A percentile compares a stretch with the other conserved stretches of the same genome.
Conservation (phyloP, 2,888 invertebrate species). For the Dryomyza anilis region DNA sequence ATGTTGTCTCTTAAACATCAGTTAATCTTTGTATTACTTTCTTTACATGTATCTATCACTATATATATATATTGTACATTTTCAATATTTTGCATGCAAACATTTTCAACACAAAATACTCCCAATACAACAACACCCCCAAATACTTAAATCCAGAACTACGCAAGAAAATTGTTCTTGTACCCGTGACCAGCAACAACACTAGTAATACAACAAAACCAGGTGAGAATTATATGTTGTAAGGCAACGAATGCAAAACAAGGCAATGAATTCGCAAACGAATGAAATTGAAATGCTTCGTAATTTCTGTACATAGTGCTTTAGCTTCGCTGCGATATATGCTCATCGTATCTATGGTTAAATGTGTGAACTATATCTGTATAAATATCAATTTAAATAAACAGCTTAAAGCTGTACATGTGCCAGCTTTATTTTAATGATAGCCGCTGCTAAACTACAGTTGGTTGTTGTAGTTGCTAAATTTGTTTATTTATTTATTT, state of each 20-base stretch:
- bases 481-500: not conserved
- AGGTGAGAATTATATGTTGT: too few species aligned
- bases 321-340: too few species aligned
- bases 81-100: not conserved
- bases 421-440: not conserved
- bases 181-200: constrained; percentile 51
- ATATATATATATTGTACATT: not conserved
- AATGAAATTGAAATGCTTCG: not conserved
- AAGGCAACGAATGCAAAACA: too few species aligned
- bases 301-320: not conserved
- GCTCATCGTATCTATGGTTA: too few species aligned
- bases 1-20: not conserved
- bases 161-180: constrained; percentile 59
- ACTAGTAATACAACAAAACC: constrained; percentile 47
- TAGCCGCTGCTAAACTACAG: not conserved
- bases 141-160: constrained; percentile 42
- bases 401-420: not conserved
- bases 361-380: too few species aligned
- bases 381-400: not conserved
- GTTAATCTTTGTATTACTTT: not conserved
- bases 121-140: not conserved
- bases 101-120: constrained; percentile 13
- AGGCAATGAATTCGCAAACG: too few species aligned
- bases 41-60: not conserved
- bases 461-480: constrained; percentile 3